phyloP scores from a whole-genome alignment of 1,140 invertebrate species.

The Caenorhabditis remanei region DNA sequence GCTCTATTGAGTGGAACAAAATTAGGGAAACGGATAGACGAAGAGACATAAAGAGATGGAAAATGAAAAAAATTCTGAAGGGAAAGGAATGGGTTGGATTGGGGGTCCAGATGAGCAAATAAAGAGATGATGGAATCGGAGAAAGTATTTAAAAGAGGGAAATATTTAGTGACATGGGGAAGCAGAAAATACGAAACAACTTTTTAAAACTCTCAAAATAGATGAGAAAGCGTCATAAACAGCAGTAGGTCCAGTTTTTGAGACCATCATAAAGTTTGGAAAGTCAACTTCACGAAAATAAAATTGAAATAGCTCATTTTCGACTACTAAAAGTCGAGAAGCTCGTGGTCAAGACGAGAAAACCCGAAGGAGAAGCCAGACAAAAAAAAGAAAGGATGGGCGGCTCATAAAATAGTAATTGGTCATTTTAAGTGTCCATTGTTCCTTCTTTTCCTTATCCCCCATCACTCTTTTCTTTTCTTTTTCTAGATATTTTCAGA shows the following conservation, averaged over 20 bases:
- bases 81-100: no score
- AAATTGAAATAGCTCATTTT: no score
- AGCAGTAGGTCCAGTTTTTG: no score
- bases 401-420: conserved; percentile 50
- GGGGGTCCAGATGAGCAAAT: conserved; percentile 1
- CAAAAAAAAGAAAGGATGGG: background rate
- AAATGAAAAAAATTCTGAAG: conserved; percentile 14
- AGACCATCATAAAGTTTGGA: no score
- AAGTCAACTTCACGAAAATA: no score
- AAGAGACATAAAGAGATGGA: background rate
- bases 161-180: background rate
- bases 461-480: no score
- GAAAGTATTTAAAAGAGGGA: background rate
- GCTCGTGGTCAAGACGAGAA: no score
- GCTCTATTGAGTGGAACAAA: conserved; percentile 6
- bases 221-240: no score
- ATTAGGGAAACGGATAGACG: background rate
- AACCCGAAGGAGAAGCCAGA: background rate
- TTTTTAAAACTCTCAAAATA: no score
- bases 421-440: conserved; percentile 14
- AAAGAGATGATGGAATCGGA: background rate
- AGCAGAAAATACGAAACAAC: background rate
- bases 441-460: background rate
- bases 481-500: no score
- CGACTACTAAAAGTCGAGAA: no score